Evolutionary conservation across 2,113 vertebrate genomes (phyloP).

Genomic region (Osmerus eperlanus): DNA sequence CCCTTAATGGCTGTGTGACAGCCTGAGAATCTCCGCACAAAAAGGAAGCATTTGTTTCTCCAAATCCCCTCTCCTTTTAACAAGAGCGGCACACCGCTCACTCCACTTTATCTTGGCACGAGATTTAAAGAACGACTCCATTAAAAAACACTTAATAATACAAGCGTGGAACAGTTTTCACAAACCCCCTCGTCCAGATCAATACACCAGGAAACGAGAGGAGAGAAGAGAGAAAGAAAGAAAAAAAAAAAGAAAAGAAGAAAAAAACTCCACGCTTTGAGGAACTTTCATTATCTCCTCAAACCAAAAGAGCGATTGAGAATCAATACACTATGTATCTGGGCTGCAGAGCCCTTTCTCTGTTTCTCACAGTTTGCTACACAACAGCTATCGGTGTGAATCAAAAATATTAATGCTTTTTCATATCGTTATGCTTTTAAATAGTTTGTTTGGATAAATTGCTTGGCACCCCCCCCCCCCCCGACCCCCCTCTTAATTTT

Average conservation of each 20-base stretch:
- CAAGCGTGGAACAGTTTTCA: conserved; percentile 43
- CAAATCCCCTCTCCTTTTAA: conserved; percentile 23
- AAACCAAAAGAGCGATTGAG: conserved; percentile 38
- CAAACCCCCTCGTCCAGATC: conserved; percentile 38
- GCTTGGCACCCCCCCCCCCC: not conserved
- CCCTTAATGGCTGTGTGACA: conserved; percentile 20
- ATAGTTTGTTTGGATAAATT: not conserved
- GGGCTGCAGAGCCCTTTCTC: conserved; percentile 8
- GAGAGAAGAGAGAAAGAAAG: conserved; percentile 9
- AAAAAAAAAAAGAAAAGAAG: conserved; percentile 12
- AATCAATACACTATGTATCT: conserved; percentile 41
- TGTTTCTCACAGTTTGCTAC: conserved; percentile 7
- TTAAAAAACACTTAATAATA: conserved; percentile 57
- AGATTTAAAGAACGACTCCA: conserved; percentile 47
- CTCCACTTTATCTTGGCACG: conserved; percentile 25
- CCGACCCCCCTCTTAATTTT: not conserved
- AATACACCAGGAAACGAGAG: conserved; percentile 37
- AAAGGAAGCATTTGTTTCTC: conserved; percentile 13
- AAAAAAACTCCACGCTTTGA: conserved; percentile 22
- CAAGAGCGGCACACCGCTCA: conserved; percentile 19
- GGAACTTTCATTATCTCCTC: conserved; percentile 54
- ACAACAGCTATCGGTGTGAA: not conserved
- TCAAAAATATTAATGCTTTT: not conserved
- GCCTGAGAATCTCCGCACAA: conserved; percentile 1
- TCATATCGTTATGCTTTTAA: not conserved